Percentiles rank a stretch among this genome's conserved stretches.
Evolutionary conservation across 2,888 invertebrate genomes (phyloP).

Genomic region (Notocelia uddmanniana): DNA sequence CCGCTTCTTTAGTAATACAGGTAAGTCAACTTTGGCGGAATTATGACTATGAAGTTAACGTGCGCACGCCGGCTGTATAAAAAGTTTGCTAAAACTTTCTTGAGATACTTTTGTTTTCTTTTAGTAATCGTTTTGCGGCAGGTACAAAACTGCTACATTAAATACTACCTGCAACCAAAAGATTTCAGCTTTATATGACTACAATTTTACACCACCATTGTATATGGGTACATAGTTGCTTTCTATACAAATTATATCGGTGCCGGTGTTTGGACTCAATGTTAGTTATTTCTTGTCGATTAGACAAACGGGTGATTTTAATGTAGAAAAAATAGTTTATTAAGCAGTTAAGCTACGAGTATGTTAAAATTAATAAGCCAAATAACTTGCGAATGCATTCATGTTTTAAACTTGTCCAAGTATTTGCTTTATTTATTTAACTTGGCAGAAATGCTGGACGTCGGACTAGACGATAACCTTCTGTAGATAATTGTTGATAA

Average conservation of each 20-base stretch:
- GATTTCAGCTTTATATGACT: background rate
- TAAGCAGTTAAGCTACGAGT: conserved; percentile 4
- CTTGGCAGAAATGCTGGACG: conserved; percentile 30
- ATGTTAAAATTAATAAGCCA: background rate
- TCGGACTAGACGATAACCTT: conserved; percentile 40
- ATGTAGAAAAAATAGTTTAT: background rate
- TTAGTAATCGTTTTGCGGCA: conserved; percentile 3
- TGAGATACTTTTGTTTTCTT: conserved; percentile 23
- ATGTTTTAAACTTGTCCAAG: background rate
- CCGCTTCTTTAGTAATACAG: conserved; percentile 23
- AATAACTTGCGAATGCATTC: background rate
- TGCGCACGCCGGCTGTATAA: conserved; percentile 32
- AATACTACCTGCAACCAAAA: background rate
- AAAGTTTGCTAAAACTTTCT: conserved; percentile 45
- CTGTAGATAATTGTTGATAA: conserved; percentile 43
- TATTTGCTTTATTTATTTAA: conserved; percentile 13
- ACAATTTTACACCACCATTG: conserved; percentile 2
- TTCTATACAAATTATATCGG: conserved; percentile 18
- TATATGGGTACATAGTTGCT: conserved; percentile 12
- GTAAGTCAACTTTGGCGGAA: conserved; percentile 36
- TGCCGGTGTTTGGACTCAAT: conserved; percentile 11
- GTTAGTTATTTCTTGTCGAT: conserved; percentile 7
- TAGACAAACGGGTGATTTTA: background rate
- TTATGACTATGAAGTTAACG: conserved; percentile 15
- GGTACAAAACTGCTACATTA: background rate